phyloP scores from a whole-genome alignment of 2,888 invertebrate genomes.

The Amiota communis region DNA sequence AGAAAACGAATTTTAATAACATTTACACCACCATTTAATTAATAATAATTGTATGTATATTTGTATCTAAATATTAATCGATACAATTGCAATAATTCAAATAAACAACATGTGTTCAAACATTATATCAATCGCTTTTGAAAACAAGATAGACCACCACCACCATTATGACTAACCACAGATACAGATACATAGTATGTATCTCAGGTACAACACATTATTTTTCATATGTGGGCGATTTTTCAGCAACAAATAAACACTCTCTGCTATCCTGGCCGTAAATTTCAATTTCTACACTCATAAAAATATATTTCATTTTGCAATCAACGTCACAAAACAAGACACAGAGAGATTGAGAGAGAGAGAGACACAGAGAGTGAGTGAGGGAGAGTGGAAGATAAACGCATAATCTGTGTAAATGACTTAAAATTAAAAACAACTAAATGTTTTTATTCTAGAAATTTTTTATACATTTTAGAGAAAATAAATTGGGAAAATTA shows the following conservation, averaged over 20 bases:
- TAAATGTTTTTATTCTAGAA: background rate
- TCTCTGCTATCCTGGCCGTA: background rate
- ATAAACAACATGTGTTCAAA: background rate
- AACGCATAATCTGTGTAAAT: slow-evolving; percentile 26
- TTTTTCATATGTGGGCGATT: slow-evolving; percentile 11
- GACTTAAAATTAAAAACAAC: background rate
- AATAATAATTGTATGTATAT: background rate
- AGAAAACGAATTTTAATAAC: slow-evolving; percentile 10
- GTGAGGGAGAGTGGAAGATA: background rate
- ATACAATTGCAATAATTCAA: slow-evolving; percentile 22
- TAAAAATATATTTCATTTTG: slow-evolving; percentile 11
- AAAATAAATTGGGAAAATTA: slow-evolving; percentile 18
- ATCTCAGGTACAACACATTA: slow-evolving; percentile 1
- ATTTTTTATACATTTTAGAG: slow-evolving; percentile 17
- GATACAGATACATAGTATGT: background rate
- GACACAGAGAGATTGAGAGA: background rate
- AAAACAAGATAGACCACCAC: background rate
- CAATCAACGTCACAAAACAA: background rate
- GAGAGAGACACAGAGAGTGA: background rate
- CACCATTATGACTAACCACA: background rate
- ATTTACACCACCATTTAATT: slow-evolving; percentile 10
- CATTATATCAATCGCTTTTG: background rate
- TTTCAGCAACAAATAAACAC: background rate
- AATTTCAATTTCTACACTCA: background rate
- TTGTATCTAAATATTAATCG: background rate